Conservation (phyloP, 2,888 invertebrate genomes). For the Coremacera marginata region DNA sequence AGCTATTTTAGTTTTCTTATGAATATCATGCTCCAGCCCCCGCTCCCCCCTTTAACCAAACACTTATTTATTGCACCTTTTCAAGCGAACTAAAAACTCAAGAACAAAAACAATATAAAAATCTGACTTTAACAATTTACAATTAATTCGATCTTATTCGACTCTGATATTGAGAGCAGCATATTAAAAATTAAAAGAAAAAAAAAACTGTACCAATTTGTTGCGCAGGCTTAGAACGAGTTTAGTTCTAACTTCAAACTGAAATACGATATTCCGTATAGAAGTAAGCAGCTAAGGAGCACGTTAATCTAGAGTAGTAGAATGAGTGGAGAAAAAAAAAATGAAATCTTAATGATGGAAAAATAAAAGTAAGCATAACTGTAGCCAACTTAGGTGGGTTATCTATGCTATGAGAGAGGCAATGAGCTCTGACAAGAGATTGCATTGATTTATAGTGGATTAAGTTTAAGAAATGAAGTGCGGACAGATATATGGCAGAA, state of each 20-base stretch:
- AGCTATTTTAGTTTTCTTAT: too few relatives aligned
- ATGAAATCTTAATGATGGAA: not conserved
- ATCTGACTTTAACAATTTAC: constrained; percentile 11
- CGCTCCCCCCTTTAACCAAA: not conserved
- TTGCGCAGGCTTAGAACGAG: constrained; percentile 32
- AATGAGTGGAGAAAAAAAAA: not conserved
- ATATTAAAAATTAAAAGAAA: constrained; percentile 3
- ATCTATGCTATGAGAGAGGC: not conserved
- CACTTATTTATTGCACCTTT: not conserved
- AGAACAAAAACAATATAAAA: not conserved
- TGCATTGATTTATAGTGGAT: not conserved
- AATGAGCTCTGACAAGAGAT: not conserved
- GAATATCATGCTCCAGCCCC: not conserved
- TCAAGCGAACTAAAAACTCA: not conserved
- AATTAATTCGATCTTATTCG: not conserved
- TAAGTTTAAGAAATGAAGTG: not conserved
- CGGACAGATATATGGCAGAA: not conserved
- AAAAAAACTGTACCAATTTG: constrained; percentile 35
- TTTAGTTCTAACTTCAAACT: constrained; percentile 4
- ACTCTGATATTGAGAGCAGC: not conserved
- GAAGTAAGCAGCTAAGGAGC: not conserved
- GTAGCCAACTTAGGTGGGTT: not conserved
- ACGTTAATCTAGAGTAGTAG: not conserved
- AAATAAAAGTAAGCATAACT: constrained; percentile 18
- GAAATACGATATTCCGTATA: constrained; percentile 15